Percentiles rank a stretch among this genome's conserved stretches.
Conservation (phyloP, 35 echinoderm and acorn worm genomes). For the Patiria miniata region DNA sequence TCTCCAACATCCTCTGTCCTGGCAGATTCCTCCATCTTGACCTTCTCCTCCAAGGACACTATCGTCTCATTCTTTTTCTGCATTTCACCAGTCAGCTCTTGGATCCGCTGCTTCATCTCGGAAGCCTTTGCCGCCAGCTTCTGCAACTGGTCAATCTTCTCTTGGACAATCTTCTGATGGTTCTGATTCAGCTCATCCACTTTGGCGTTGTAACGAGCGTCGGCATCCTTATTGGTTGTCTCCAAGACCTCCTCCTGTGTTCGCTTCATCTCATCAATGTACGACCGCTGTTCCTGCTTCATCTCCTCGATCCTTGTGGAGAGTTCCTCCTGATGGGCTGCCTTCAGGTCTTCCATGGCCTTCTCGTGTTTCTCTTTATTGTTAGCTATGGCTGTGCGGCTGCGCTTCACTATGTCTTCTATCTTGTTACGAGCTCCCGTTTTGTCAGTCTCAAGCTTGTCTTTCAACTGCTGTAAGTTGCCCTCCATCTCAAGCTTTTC, state of each 20-base stretch:
- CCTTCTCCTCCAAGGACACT: conserved; percentile 39
- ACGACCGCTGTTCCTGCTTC: conserved; percentile 69
- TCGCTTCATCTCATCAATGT: conserved; percentile 72
- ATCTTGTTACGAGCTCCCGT: conserved; percentile 73
- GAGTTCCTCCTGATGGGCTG: conserved; percentile 63
- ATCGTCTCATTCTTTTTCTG: conserved; percentile 59
- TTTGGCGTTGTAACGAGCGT: conserved; percentile 48
- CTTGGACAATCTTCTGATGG: conserved; percentile 78
- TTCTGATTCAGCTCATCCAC: conserved; percentile 75
- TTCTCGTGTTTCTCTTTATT: conserved; percentile 71
- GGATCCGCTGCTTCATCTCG: conserved; percentile 78
- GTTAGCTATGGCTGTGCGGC: conserved; percentile 74
- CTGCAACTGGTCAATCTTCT: conserved; percentile 91
- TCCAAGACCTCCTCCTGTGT: conserved; percentile 74
- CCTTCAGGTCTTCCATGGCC: conserved; percentile 57
- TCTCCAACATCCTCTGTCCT: conserved; percentile 13
- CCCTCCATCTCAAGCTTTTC: conserved; percentile 82
- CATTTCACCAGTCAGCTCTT: conserved; percentile 60
- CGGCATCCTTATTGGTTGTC: conserved; percentile 52
- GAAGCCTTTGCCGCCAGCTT: conserved; percentile 67
- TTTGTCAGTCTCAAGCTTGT: conserved; percentile 70
- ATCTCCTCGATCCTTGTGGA: conserved; percentile 68
- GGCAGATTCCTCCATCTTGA: neutral
- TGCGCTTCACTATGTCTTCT: conserved; percentile 81
- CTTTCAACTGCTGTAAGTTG: conserved; percentile 75